A percentile compares a stretch with the other conserved stretches of the same genome.
Evolutionary conservation across 2,797 vertebrate species (phyloP).

Genomic region (Thalassophryne amazonica): DNA sequence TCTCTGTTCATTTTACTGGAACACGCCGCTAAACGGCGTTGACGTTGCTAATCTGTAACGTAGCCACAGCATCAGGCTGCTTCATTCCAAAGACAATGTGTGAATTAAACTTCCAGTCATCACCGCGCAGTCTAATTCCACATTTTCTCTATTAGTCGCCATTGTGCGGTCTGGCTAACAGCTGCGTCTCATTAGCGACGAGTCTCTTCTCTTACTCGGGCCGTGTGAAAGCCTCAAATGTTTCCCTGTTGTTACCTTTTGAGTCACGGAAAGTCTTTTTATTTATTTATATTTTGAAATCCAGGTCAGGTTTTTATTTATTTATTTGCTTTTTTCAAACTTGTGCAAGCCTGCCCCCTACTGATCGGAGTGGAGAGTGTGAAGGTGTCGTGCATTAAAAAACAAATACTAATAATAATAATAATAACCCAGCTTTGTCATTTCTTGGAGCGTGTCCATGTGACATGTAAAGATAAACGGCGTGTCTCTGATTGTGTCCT

Average conservation of each 20-base stretch:
- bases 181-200: slow-evolving; percentile 59
- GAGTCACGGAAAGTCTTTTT: slow-evolving; percentile 53
- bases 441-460: too few relatives aligned
- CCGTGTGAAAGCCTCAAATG: slow-evolving; percentile 48
- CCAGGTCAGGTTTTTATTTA: neutral
- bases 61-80: too few relatives aligned
- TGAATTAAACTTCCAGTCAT: slow-evolving; percentile 41
- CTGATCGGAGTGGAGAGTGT: slow-evolving; percentile 22
- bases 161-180: slow-evolving; percentile 31
- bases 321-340: neutral
- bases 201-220: slow-evolving; percentile 13
- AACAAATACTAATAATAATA: too few relatives aligned
- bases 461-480: too few relatives aligned
- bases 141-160: slow-evolving; percentile 43
- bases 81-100: too few relatives aligned
- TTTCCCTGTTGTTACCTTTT: slow-evolving; percentile 47
- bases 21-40: too few relatives aligned
- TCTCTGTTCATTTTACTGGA: too few relatives aligned
- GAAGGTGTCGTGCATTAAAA: too few relatives aligned
- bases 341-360: slow-evolving; percentile 57
- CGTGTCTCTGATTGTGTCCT: too few relatives aligned
- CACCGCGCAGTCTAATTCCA: slow-evolving; percentile 30
- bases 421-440: too few relatives aligned
- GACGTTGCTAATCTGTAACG: too few relatives aligned
- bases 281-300: neutral